Evolutionary conservation across 2,888 invertebrate genomes (phyloP), one percentile per base, ranked within the genome.

Genomic region (Parelbella ahira): DNA sequence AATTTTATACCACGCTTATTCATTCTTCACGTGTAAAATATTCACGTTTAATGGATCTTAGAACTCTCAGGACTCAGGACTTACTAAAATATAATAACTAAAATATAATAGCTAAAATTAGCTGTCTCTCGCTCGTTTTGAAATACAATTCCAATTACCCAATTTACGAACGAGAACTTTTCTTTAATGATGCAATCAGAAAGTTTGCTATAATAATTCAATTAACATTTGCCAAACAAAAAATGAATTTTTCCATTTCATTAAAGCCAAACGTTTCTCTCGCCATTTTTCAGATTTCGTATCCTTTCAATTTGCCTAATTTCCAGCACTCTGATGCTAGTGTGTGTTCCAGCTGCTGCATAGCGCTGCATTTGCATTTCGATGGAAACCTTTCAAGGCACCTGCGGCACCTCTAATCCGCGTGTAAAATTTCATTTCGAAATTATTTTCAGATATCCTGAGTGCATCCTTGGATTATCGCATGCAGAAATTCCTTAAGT

Each of bases 281-380:
- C 2, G 7, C 8, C 18, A 30, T 30, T 18, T 18, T 30, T 10
- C 18, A 8, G 8, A 30, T 30, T n/a, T 6, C 5, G 63, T 54
- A 65, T 60, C 68, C 36, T 27, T 19, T 19, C 18, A 19, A 25
- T 32, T 27, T 33, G 18, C 32, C 21, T 38, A 23, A 44, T 30
- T 38, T 34, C 18, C 23, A 21, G 19, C 8, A 15, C 11, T 3
- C 6, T 6, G 13, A 15, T 13, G 30, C 18, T 12, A 9, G 29
- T 29, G 19, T 36, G 10, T n/a, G 25, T 36, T 25, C 34, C 42
- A 48, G 36, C 55, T 54, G 56, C 44, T 54, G 54, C 45, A 44
- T 18, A 25, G 48, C 43, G 42, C 33, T 28, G 48, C 41, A 48
- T 54, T 50, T 45, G 47, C 49, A 49, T 54, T 49, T 41, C 42